Evolutionary conservation across 2,888 invertebrate species (phyloP).

Genomic region (Agriotes lineatus): DNA sequence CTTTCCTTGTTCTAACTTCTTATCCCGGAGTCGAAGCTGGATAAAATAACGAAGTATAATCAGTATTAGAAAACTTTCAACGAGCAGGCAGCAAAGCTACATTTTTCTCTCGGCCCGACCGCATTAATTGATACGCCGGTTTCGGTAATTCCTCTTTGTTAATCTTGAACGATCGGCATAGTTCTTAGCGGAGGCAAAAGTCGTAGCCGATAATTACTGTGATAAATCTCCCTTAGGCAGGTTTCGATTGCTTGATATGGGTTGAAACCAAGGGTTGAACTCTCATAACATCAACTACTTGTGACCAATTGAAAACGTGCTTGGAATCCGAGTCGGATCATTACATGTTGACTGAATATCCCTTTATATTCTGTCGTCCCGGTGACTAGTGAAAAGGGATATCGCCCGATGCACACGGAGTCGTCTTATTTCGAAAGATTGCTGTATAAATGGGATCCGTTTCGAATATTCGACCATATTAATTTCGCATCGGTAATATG

Average conservation of each 20-base stretch:
- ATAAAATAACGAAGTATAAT: conserved; percentile 37
- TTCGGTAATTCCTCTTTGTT: background rate
- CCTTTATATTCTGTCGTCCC: conserved; percentile 35
- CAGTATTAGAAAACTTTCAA: background rate
- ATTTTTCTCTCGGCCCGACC: background rate
- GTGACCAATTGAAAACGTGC: conserved; percentile 46
- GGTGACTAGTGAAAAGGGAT: conserved; percentile 24
- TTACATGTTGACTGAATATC: conserved; percentile 42
- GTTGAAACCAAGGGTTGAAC: conserved; percentile 36
- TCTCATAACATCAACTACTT: conserved; percentile 42
- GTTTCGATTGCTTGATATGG: conserved; percentile 37
- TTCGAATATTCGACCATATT: too few relatives aligned
- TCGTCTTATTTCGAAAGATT: conserved; percentile 1
- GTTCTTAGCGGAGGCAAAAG: background rate
- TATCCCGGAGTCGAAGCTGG: conserved; percentile 82
- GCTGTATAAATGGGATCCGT: background rate
- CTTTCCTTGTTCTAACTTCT: conserved; percentile 79
- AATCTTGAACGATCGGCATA: background rate
- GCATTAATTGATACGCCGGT: background rate
- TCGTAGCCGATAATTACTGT: conserved; percentile 23
- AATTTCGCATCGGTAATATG: too few relatives aligned
- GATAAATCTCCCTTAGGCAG: conserved; percentile 33
- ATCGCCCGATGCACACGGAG: conserved; percentile 13
- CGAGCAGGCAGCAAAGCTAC: background rate
- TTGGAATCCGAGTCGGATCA: conserved; percentile 38